phyloP scores from a whole-genome alignment of 2,113 vertebrate genomes.

The Phainopepla nitens region DNA sequence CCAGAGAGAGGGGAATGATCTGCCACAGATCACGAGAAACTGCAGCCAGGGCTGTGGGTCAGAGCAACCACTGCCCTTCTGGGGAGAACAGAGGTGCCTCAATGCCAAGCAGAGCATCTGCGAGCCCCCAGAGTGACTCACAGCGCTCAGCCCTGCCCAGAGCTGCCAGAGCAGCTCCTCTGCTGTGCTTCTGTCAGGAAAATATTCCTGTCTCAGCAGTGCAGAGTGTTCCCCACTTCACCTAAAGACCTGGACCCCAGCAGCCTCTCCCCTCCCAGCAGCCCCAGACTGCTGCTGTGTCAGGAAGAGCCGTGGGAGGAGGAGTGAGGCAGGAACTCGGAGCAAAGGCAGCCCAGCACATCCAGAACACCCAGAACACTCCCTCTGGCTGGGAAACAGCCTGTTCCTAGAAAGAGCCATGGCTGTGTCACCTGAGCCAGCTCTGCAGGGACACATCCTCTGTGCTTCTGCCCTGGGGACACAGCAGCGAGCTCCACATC shows the following conservation, averaged over 20 bases:
- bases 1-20: neutral
- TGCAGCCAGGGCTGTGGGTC: neutral
- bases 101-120: neutral
- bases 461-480: rapidly evolving
- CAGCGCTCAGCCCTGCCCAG: neutral
- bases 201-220: neutral
- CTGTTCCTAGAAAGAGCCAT: neutral
- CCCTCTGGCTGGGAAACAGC: neutral
- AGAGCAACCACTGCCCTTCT: neutral
- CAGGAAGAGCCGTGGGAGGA: neutral
- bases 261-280: neutral
- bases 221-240: rapidly evolving
- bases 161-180: neutral
- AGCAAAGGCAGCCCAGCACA: neutral
- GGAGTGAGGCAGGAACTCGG: rapidly evolving
- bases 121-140: neutral
- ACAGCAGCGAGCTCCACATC: rapidly evolving
- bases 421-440: neutral
- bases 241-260: neutral
- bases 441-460: neutral
- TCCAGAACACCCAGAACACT: rapidly evolving
- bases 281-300: rapidly evolving
- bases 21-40: neutral
- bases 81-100: neutral
- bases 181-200: neutral